Evolutionary conservation across 2,888 invertebrate genomes (phyloP), one percentile per base, ranked within the genome.

Genomic region (Hetaerina titia): DNA sequence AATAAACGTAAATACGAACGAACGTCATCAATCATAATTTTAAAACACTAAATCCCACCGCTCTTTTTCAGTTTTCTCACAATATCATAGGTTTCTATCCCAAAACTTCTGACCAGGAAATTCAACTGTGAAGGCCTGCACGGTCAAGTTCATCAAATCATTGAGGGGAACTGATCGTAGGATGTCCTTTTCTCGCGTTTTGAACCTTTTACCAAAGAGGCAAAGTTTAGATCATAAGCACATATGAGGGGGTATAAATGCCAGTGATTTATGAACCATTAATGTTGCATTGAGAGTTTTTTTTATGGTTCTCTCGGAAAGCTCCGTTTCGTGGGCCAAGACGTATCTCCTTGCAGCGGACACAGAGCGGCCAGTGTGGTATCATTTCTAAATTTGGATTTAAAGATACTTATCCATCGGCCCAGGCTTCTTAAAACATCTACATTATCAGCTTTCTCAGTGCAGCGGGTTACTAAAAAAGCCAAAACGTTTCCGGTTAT

Each of bases 301-400:
- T n/a, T 81, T 81, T 81, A 81, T 81, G 81, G 81, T 31, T 81
- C 25, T 22, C 81, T 74, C 81, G 11, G 31, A 81, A 81, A 81
- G 25, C 81, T 45, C 25, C 31, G 31, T 81, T 81, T 15, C 9
- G 1, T 1, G 31, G 81, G 81, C 81, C 81, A 69, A 69, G 4
- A 25, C 74, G 74, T 74, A 74, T n/a, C 74, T 8, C 25, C 31
- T 81, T 22, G 11, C 31, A n/a, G 31, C 81, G 25, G 11, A 31
- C 31, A 81, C 81, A 31, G 31, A 81, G 81, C 81, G 1, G 31
- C 13, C 31, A 11, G 81, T 81, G 81, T 81, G 81, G 81, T 81
- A 22, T 81, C 81, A 81, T 81, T 81, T 25, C 81, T 81, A 81
- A 31, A 81, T 81, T 81, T 81, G 81, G 81, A 81, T 81, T 81